Evolutionary conservation across 2,797 vertebrate species (phyloP).

Genomic region (Thalassophryne amazonica): DNA sequence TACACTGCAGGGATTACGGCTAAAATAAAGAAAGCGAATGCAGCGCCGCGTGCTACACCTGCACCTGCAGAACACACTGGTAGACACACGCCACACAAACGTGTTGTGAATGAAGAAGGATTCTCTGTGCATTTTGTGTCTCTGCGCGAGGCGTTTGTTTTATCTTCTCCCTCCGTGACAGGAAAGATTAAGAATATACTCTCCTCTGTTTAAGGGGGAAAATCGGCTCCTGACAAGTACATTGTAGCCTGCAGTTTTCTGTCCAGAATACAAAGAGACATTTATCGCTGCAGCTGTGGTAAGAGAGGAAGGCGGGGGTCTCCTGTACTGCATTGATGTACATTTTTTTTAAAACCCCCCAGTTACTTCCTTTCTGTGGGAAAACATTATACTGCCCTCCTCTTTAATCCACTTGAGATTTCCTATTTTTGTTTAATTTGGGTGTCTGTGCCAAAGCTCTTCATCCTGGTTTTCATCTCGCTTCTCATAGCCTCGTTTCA

Average conservation of each 20-base stretch:
- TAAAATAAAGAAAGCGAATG: conserved; percentile 34
- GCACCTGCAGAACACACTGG: conserved; percentile 19
- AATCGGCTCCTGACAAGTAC: conserved; percentile 77
- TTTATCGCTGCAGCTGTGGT: conserved; percentile 82
- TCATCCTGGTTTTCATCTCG: conserved; percentile 26
- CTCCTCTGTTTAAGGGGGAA: conserved; percentile 63
- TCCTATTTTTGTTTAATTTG: conserved; percentile 44
- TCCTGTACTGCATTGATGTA: conserved; percentile 54
- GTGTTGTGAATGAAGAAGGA: conserved; percentile 23
- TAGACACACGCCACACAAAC: conserved; percentile 1
- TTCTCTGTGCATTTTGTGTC: conserved; percentile 60
- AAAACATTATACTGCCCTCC: conserved; percentile 45
- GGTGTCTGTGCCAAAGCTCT: conserved; percentile 1
- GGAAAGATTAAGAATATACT: conserved; percentile 69
- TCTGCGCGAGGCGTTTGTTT: conserved; percentile 62
- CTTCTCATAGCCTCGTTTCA: conserved; percentile 48
- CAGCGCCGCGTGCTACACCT: conserved; percentile 21
- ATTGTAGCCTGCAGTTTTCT: conserved; percentile 74
- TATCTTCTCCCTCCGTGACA: conserved; percentile 49
- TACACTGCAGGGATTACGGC: conserved; percentile 47
- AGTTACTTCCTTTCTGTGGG: conserved; percentile 60
- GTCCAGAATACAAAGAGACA: conserved; percentile 80
- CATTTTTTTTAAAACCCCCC: conserved; percentile 67
- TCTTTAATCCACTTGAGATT: conserved; percentile 49
- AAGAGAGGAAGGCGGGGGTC: conserved; percentile 48